Base-by-base conservation (phyloP, 2,113 vertebrate species). In the Centropus bengalensis region DNA sequence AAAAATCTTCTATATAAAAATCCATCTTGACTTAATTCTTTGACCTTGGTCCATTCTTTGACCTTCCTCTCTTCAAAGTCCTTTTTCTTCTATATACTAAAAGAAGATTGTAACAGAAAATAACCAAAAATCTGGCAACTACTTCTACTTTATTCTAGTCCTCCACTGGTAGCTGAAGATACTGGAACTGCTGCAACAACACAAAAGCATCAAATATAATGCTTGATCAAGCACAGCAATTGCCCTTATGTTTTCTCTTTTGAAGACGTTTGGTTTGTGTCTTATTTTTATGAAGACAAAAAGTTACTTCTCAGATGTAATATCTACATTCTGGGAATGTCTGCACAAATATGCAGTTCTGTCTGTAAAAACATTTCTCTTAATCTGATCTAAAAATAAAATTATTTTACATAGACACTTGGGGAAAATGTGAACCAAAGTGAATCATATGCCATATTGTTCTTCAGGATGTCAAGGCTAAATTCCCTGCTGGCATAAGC, bases 361-460 rank as follows among this genome's bases (percentile, higher is more conserved):
- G 82, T 71, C 96, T 97, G 54, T 83, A 93, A 49, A 96, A 96
- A 90, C 88, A 94, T 93, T 96, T 86, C 55, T 74, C 64, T 88
- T 95, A 60, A 78, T 79, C 75, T 86, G 88, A 90, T 81, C 93
- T 96, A 97, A 96, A 96, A 96, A 97, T 96, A 97, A 70, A 91
- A 81, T 80, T 75, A 85, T 91, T 96, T 95, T 91, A 88, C 89
- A 94, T 60, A 91, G 80, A 88, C 94, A 64, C 94, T 94, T 96
- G 94, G 95, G 95, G 95, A 97, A 96, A 96, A 97, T 78, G 71
- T 93, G 79, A 94, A 95, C 21, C 68, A 81, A 90, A 93, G 82
- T 60, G 87, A 93, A 91, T 89, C 60, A 83, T 42, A 42, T 93
- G 82, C 85, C 71, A 51, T 71, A 56, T 45, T 91, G 55, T 49